These are phyloP conservation scores for Sisyra terminalis DNA, from an alignment of 2,888 invertebrate species.

Conservation along the genomic window DNA sequence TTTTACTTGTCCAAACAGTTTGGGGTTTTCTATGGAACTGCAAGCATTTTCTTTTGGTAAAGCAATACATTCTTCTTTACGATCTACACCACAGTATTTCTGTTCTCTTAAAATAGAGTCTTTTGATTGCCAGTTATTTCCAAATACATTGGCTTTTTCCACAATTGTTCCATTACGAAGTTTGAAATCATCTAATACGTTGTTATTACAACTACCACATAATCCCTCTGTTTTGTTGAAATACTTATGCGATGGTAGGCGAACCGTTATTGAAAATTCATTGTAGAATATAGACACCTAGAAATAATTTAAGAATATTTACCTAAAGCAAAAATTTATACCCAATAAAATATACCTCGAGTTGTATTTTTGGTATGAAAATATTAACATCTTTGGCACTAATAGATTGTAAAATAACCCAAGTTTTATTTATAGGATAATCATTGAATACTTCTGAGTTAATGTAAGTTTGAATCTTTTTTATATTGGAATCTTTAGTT, in stretches of 20 bases:
- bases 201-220: slow-evolving; percentile 58
- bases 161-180: slow-evolving; percentile 30
- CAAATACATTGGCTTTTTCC: slow-evolving; percentile 35
- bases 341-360: slow-evolving; percentile 38
- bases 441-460: slow-evolving; percentile 27
- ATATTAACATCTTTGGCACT: slow-evolving; percentile 42
- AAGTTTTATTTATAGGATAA: slow-evolving; percentile 39
- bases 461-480: slow-evolving; percentile 27
- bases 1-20: slow-evolving; percentile 34
- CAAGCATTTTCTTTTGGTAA: slow-evolving; percentile 51
- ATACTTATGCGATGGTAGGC: slow-evolving; percentile 58
- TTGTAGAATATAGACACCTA: slow-evolving; percentile 28
- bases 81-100: slow-evolving; percentile 23
- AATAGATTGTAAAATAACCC: slow-evolving; percentile 40
- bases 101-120: slow-evolving; percentile 21
- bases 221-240: slow-evolving; percentile 58
- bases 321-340: too few species aligned
- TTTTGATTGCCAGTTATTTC: slow-evolving; percentile 30
- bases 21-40: slow-evolving; percentile 37
- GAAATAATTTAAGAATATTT: slow-evolving; percentile 3
- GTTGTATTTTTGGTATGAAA: slow-evolving; percentile 46
- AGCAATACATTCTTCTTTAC: slow-evolving; percentile 22
- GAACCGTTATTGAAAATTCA: slow-evolving; percentile 32
- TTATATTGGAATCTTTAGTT: slow-evolving; percentile 15
- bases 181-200: slow-evolving; percentile 36